Conservation (phyloP, 1,140 invertebrate genomes). For the Tribolium castaneum region DNA sequence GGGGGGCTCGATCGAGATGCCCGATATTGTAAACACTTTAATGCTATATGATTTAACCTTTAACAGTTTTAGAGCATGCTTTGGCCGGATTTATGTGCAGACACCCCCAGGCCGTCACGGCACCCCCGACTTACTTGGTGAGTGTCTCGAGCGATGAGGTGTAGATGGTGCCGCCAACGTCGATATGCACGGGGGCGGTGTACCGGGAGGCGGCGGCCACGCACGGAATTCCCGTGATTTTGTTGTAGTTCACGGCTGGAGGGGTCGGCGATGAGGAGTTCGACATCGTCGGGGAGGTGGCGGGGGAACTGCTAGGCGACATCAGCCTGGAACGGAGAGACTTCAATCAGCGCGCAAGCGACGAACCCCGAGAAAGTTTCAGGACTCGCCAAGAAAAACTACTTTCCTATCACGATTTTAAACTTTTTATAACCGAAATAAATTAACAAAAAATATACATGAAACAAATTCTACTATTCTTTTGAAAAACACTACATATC, state of each 20-base stretch:
- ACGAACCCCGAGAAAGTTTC: not conserved
- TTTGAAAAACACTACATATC: too few relatives aligned
- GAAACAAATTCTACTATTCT: too few relatives aligned
- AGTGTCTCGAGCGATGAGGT: conserved; percentile 95
- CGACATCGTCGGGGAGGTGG: conserved; percentile 76
- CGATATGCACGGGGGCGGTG: conserved; percentile 96
- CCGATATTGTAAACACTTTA: conserved; percentile 53
- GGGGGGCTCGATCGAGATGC: conserved; percentile 46
- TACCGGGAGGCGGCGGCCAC: conserved; percentile 91
- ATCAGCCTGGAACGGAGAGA: conserved; percentile 67
- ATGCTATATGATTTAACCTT: conserved; percentile 53
- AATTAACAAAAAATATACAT: too few relatives aligned
- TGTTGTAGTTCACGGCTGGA: conserved; percentile 69
- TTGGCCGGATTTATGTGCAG: conserved; percentile 46
- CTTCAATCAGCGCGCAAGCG: not conserved
- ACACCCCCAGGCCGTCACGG: conserved; percentile 32
- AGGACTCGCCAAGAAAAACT: too few relatives aligned
- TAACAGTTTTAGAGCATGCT: conserved; percentile 52
- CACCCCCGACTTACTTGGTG: conserved; percentile 82
- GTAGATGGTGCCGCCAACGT: conserved; percentile 96
- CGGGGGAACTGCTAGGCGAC: conserved; percentile 75
- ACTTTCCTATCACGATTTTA: too few relatives aligned
- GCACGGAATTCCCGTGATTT: conserved; percentile 88
- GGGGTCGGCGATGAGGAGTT: conserved; percentile 74
- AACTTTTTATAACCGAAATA: too few relatives aligned